Evolutionary conservation across 2,888 invertebrate genomes (phyloP).

Genomic region (Dysmachus trigonus): DNA sequence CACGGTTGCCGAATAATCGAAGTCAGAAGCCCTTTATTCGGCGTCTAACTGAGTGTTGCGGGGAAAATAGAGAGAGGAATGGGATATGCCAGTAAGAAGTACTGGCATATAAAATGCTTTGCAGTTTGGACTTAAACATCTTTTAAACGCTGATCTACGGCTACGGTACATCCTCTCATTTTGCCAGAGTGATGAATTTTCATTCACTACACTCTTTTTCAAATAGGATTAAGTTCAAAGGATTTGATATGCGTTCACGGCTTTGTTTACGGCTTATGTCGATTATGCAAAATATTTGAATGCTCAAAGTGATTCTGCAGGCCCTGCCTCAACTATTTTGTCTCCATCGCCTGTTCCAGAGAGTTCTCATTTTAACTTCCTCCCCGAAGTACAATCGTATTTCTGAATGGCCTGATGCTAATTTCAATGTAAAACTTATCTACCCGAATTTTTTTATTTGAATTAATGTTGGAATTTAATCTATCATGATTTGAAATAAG

Average conservation of each 20-base stretch:
- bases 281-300: background rate
- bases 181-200: background rate
- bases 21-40: background rate
- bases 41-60: background rate
- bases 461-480: too few species aligned
- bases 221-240: conserved; percentile 14
- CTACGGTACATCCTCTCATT: background rate
- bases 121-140: background rate
- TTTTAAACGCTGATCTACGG: conserved; percentile 5
- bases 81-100: conserved; percentile 5
- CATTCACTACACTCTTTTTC: conserved; percentile 18
- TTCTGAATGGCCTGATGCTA: background rate
- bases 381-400: background rate
- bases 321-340: background rate
- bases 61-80: background rate
- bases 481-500: too few species aligned
- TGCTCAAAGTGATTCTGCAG: background rate
- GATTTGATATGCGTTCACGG: background rate
- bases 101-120: background rate
- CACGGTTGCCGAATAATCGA: background rate
- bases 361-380: background rate
- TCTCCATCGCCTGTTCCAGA: background rate
- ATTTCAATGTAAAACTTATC: background rate
- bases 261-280: background rate
- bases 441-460: too few species aligned